Conservation (phyloP, 1,140 invertebrate species). For the Caerostris darwini region DNA sequence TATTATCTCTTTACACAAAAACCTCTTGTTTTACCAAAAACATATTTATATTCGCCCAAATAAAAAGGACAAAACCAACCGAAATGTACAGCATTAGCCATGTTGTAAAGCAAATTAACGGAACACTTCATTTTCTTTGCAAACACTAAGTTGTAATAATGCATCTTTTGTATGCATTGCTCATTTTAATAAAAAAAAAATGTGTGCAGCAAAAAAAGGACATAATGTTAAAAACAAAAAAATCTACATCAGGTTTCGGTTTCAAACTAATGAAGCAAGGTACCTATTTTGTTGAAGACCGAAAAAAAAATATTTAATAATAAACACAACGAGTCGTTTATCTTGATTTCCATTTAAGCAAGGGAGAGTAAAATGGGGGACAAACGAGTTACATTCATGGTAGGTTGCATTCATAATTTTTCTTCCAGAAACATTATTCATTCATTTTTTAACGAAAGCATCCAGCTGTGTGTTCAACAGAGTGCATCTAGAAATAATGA, state of each 20-base stretch:
- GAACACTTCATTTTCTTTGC: conserved; percentile 25
- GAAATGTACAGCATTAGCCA: not conserved
- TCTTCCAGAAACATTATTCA: conserved; percentile 54
- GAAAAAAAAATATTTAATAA: conserved; percentile 2
- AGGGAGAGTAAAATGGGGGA: conserved; percentile 48
- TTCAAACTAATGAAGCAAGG: conserved; percentile 60
- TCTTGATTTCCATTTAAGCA: conserved; percentile 67
- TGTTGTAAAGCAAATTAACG: conserved; percentile 31
- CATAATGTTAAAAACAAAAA: not conserved
- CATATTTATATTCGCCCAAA: not conserved
- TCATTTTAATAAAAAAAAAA: conserved; percentile 33
- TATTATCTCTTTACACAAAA: not conserved
- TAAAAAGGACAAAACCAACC: not conserved
- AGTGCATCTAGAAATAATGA: conserved; percentile 6
- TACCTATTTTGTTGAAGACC: not conserved
- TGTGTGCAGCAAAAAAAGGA: not conserved
- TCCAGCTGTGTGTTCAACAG: not conserved
- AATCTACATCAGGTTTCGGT: conserved; percentile 49
- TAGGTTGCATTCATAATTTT: conserved; percentile 35
- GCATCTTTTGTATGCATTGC: conserved; percentile 50
- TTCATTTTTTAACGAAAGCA: conserved; percentile 4
- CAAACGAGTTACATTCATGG: conserved; percentile 44
- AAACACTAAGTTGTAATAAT: conserved; percentile 34
- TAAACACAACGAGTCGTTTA: conserved; percentile 42
- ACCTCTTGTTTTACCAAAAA: not conserved